These are phyloP conservation scores for Vultur gryphus DNA, from an alignment of 2,797 vertebrate genomes.

Conservation along the genomic window DNA sequence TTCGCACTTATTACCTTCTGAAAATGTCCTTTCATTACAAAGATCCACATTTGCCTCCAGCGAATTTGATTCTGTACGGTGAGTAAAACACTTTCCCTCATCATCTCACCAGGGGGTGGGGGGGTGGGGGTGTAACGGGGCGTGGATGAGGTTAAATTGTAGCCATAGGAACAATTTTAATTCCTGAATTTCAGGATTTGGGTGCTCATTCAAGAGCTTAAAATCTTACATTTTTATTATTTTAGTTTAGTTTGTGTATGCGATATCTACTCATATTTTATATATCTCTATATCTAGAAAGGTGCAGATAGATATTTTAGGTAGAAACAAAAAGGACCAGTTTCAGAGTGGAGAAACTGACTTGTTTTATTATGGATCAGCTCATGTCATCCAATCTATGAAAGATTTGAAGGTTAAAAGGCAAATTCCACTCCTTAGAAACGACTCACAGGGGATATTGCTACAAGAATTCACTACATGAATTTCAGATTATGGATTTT, in stretches of 20 bases:
- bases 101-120: fast-evolving
- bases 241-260: background rate
- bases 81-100: background rate
- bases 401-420: background rate
- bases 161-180: background rate
- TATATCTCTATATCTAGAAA: background rate
- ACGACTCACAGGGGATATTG: background rate
- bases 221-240: background rate
- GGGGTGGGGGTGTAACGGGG: no score
- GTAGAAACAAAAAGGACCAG: background rate
- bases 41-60: background rate
- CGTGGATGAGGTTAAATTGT: background rate
- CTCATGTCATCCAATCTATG: background rate
- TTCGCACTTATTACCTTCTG: background rate
- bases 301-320: background rate
- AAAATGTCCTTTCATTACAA: background rate
- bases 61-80: background rate
- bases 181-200: background rate
- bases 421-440: background rate
- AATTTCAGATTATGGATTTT: background rate
- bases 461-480: background rate
- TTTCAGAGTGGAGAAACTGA: background rate
- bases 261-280: background rate
- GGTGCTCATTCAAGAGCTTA: background rate
- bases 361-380: background rate